Evolutionary conservation across 2,888 invertebrate species (phyloP).

Genomic region (Nematopogon swammerdamellus): DNA sequence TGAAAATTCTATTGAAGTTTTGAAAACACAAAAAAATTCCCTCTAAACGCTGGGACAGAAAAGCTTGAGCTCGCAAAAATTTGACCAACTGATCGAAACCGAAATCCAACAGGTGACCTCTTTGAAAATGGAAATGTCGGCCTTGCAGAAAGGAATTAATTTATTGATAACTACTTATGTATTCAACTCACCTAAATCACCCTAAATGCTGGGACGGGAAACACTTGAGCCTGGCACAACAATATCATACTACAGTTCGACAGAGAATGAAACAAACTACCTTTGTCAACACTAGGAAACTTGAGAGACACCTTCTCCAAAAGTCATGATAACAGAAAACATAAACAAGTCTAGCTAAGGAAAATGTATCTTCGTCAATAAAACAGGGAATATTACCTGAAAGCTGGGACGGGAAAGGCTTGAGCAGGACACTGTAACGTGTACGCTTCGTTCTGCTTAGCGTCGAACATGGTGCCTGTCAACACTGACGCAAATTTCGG

Average conservation of each 20-base stretch:
- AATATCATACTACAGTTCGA: slow-evolving; percentile 48
- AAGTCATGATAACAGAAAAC: slow-evolving; percentile 34
- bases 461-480: slow-evolving; percentile 54
- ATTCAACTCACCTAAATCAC: slow-evolving; percentile 34
- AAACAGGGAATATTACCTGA: slow-evolving; percentile 39
- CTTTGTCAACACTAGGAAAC: slow-evolving; percentile 43
- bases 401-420: slow-evolving; percentile 63
- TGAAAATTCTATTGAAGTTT: too few relatives aligned
- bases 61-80: slow-evolving; percentile 63
- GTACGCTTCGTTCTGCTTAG: slow-evolving; percentile 39
- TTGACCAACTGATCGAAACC: slow-evolving; percentile 43
- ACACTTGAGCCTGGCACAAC: slow-evolving; percentile 71
- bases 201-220: slow-evolving; percentile 49
- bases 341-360: slow-evolving; percentile 1
- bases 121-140: slow-evolving; percentile 58
- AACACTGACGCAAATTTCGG: slow-evolving; percentile 57
- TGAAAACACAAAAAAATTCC: slow-evolving; percentile 20
- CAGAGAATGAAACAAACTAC: slow-evolving; percentile 24
- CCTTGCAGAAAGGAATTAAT: slow-evolving; percentile 28
- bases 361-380: too few relatives aligned
- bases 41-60: slow-evolving; percentile 72
- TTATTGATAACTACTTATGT: slow-evolving; percentile 1
- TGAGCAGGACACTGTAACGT: slow-evolving; percentile 66
- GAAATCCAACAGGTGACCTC: slow-evolving; percentile 41
- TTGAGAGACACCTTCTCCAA: slow-evolving; percentile 61